A percentile compares a stretch with the other conserved stretches of the same genome.
These are phyloP conservation scores for Opisthograptis luteolata DNA, from an alignment of 2,888 invertebrate genomes.

Conservation along the genomic window DNA sequence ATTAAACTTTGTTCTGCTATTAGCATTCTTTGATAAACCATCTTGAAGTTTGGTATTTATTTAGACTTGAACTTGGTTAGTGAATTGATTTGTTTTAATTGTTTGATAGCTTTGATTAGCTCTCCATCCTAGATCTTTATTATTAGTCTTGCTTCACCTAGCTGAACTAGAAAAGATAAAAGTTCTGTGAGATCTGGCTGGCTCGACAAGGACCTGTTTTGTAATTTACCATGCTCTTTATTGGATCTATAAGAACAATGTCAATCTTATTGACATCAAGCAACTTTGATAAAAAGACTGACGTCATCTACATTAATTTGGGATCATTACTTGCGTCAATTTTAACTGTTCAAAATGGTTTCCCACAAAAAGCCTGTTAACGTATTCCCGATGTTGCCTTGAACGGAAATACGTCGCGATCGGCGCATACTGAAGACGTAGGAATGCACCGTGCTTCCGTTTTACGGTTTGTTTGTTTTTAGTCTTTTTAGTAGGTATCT, in stretches of 20 bases:
- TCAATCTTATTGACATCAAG: too few species aligned
- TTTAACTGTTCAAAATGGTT: constrained; percentile 25
- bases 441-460: constrained; percentile 52
- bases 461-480: constrained; percentile 30
- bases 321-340: constrained; percentile 18
- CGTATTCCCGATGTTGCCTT: constrained; percentile 38
- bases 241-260: too few species aligned
- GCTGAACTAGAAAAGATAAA: too few species aligned
- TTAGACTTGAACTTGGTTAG: too few species aligned
- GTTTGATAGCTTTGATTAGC: neutral
- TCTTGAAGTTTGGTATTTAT: neutral
- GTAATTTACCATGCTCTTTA: too few species aligned
- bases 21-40: constrained; percentile 4
- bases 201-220: too few species aligned
- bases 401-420: constrained; percentile 45
- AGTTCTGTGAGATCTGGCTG: too few species aligned
- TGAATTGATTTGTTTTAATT: too few species aligned
- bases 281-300: too few species aligned
- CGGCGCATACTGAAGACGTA: constrained; percentile 46
- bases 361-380: constrained; percentile 42
- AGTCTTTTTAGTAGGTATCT: constrained; percentile 5
- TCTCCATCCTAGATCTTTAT: too few species aligned
- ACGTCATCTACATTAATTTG: constrained; percentile 9
- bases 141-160: too few species aligned
- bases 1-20: neutral